Percentiles rank a stretch among this genome's conserved stretches.
Conservation (phyloP, 2,113 vertebrate species). For the Lates calcarifer region DNA sequence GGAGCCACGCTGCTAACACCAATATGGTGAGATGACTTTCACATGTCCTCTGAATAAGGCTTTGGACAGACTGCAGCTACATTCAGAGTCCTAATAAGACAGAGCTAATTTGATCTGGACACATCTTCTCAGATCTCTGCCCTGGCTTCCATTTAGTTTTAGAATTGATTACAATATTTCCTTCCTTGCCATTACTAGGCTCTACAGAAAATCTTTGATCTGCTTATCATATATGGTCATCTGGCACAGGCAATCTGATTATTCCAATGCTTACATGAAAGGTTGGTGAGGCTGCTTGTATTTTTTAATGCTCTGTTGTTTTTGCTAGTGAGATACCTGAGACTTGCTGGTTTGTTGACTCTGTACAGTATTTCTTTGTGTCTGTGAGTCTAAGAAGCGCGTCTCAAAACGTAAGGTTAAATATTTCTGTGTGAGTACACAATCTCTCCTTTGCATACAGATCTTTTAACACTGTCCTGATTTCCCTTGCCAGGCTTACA, state of each 20-base stretch:
- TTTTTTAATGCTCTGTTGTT: neutral
- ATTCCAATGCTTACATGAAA: neutral
- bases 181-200: neutral
- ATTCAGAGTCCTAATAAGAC: too few species aligned
- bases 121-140: neutral
- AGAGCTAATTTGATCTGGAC: too few species aligned
- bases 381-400: neutral
- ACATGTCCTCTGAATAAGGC: too few species aligned
- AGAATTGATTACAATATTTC: neutral
- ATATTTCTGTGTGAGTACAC: conserved; percentile 9
- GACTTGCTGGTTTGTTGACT: too few species aligned
- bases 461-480: conserved; percentile 27
- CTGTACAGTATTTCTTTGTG: neutral
- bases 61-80: too few species aligned
- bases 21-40: too few species aligned
- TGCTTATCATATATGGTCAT: neutral
- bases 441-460: neutral
- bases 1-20: too few species aligned
- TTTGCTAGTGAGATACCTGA: too few species aligned
- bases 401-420: conserved; percentile 16
- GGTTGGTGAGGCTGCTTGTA: neutral
- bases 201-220: neutral
- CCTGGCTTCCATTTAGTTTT: too few species aligned
- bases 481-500: neutral
- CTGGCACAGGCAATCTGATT: neutral